Percentiles rank a stretch among this genome's conserved stretches.
Evolutionary conservation across 2,113 vertebrate species (phyloP).

Genomic region (Oceanites oceanicus): DNA sequence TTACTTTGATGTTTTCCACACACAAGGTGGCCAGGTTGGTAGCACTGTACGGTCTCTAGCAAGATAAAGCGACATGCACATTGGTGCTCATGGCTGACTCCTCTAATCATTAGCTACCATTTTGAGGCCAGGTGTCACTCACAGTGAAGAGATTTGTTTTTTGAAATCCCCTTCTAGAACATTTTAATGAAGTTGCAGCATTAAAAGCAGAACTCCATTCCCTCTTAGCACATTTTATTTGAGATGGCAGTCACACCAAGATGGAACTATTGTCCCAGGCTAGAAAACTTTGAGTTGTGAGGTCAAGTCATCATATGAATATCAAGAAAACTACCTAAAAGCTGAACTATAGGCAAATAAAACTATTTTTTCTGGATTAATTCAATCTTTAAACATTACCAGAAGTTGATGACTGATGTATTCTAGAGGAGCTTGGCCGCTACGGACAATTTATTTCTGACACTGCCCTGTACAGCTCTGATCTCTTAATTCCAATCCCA

Average conservation of each 20-base stretch:
- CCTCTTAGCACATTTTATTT: not conserved
- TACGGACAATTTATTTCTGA: not conserved
- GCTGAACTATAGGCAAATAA: not conserved
- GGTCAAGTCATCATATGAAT: not conserved
- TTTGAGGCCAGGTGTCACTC: not conserved
- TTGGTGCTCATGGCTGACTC: not conserved
- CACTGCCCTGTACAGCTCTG: not conserved
- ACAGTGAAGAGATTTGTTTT: not conserved
- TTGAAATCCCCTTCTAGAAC: not conserved
- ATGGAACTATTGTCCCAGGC: not conserved
- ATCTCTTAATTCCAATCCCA: not conserved
- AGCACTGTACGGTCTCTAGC: not conserved
- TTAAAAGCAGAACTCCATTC: not conserved
- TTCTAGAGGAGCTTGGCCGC: not conserved
- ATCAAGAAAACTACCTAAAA: not conserved
- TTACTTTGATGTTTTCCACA: not conserved
- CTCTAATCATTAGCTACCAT: not conserved
- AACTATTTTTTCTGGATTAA: not conserved
- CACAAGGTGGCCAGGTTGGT: fast-evolving
- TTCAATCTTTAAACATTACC: not conserved
- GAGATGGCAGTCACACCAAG: not conserved
- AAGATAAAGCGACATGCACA: not conserved
- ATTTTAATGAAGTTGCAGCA: not conserved
- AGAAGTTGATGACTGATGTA: not conserved
- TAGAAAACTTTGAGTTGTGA: not conserved